Conservation (phyloP, 2,888 invertebrate genomes). For the Hipparchia sbordonii region DNA sequence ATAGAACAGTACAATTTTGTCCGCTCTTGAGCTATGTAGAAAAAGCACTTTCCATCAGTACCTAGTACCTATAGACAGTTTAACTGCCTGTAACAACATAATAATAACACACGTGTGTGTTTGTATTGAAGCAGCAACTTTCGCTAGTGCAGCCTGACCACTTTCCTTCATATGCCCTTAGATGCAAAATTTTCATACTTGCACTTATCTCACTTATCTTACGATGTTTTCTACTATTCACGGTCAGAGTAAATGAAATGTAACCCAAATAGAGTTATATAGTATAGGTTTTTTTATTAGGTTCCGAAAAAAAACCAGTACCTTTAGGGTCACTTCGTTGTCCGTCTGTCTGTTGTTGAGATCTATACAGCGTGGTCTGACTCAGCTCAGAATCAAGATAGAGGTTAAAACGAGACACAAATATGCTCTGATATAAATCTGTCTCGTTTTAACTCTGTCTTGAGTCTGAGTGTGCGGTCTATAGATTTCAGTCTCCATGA, state of each 20-base stretch:
- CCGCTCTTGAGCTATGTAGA: neutral
- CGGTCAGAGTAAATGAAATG: neutral
- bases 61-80: neutral
- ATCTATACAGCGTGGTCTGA: too few relatives aligned
- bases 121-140: conserved; percentile 32
- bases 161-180: conserved; percentile 41
- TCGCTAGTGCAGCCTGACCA: conserved; percentile 36
- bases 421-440: too few relatives aligned
- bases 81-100: neutral
- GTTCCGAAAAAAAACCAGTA: too few relatives aligned
- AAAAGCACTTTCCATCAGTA: conserved; percentile 9
- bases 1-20: too few relatives aligned
- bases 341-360: too few relatives aligned
- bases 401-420: too few relatives aligned
- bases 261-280: neutral
- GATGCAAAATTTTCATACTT: conserved; percentile 36
- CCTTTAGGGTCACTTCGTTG: too few relatives aligned
- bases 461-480: too few relatives aligned
- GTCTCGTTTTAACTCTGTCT: too few relatives aligned
- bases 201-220: conserved; percentile 15
- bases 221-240: conserved; percentile 13
- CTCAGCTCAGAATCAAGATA: too few relatives aligned
- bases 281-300: too few relatives aligned
- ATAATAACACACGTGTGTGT: conserved; percentile 13
- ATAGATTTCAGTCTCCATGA: too few relatives aligned